Base-by-base conservation (phyloP, 2,888 invertebrate species). In the Dryadula phaetusa region DNA sequence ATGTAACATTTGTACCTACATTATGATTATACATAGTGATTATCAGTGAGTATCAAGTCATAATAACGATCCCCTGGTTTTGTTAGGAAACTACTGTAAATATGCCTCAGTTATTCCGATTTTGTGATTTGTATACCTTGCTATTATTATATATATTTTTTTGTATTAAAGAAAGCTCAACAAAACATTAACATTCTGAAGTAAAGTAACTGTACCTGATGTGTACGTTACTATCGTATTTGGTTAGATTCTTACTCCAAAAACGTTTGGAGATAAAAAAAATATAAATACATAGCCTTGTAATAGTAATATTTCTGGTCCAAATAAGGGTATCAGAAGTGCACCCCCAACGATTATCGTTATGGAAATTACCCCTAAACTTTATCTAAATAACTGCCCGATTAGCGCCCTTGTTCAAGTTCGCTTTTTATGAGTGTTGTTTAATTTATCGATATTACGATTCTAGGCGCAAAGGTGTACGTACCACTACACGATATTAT, bases 321-420 rank as follows among this genome's bases (percentile, higher is more conserved):
- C 22, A 28, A 47, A 64, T 18, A 40, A 56, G 32, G 2, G 10
- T 28, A 58, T 58, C 40, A 64, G 32, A 56, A 58, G 58, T 46
- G 16, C 18, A 49, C 66, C 70, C 70, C 68, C 64, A 54, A 37
- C 67, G 63, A 73, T 73, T 72, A 71, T 22, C 70, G 46, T 40
- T 56, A 71, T 70, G 62, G 44, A 63, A 70, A 66, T 67, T 72
- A 70, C 67, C 71, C 68, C 68, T 70, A 69, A 73, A 71, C 70
- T 73, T 72, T 72, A 72, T 73, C 76, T 77, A 77, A 79, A 80
- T 78, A 81, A 77, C 80, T 78, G 75, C 78, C 76, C 78, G 79
- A 80, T 79, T 77, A 79, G 71, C 46, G 70, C 75, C 73, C 71
- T 71, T 62, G 70, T 76, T 74, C 77, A 62, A 70, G 70, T 72